These are phyloP conservation scores for Tanytarsus gracilentus DNA, from an alignment of 2,888 invertebrate species.

Conservation along the genomic window DNA sequence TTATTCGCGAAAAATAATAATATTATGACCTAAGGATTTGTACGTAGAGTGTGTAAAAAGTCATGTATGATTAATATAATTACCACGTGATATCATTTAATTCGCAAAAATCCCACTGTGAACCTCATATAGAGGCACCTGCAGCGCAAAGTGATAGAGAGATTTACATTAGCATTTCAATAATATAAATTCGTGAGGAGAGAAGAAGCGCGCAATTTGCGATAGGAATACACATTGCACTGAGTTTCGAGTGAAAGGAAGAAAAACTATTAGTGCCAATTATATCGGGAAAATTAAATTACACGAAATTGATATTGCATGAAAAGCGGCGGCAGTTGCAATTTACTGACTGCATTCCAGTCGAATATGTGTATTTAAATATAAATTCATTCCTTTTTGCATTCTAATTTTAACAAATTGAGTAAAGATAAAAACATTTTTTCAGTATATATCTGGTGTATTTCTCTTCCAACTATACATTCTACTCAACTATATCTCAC, in stretches of 20 bases:
- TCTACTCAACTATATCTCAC: background rate
- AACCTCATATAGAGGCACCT: too few relatives aligned
- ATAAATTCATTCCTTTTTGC: background rate
- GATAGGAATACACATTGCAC: too few relatives aligned
- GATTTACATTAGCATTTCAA: too few relatives aligned
- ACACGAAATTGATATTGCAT: background rate
- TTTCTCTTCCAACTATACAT: background rate
- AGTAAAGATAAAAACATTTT: background rate
- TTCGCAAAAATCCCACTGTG: too few relatives aligned
- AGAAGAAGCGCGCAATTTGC: too few relatives aligned
- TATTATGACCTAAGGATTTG: too few relatives aligned
- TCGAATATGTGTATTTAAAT: background rate
- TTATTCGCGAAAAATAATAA: too few relatives aligned
- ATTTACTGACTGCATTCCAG: conserved; percentile 4
- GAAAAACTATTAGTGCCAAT: background rate
- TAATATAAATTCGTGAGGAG: too few relatives aligned
- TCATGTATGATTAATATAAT: too few relatives aligned
- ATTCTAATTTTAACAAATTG: background rate
- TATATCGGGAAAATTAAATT: conserved; percentile 10
- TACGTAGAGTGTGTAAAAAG: too few relatives aligned
- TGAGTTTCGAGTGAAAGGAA: background rate
- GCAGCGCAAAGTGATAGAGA: too few relatives aligned
- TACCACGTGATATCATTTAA: too few relatives aligned
- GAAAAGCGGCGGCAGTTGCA: background rate
- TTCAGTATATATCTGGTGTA: conserved; percentile 5